Percentiles rank a stretch among this genome's conserved stretches.
phyloP scores from a whole-genome alignment of 2,113 vertebrate species.

The Castor canadensis region DNA sequence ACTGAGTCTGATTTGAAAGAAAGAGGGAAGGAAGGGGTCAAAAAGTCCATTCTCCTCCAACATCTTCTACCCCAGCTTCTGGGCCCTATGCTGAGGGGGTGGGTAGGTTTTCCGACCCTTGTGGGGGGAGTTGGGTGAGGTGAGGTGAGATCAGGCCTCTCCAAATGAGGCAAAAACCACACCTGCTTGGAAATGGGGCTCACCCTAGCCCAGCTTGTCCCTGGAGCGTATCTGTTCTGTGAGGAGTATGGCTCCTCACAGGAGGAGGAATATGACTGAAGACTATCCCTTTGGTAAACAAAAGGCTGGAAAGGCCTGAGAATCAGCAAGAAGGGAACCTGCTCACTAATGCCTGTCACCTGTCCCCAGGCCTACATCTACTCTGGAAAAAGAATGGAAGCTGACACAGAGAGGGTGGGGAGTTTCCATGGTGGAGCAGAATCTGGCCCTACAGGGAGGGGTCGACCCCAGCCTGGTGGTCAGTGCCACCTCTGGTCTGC shows the following conservation, averaged over 20 bases:
- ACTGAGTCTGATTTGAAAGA: neutral
- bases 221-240: neutral
- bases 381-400: neutral
- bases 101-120: too few species aligned
- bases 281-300: neutral
- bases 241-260: neutral
- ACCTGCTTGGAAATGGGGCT: neutral
- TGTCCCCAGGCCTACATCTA: neutral
- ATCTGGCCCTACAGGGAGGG: neutral
- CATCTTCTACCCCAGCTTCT: neutral
- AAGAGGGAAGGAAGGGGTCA: neutral
- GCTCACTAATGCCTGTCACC: neutral
- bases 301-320: neutral
- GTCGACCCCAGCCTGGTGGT: neutral
- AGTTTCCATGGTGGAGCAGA: neutral
- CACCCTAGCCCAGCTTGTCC: neutral
- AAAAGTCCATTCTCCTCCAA: neutral
- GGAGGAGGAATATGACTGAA: neutral
- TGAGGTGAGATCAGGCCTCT: fast-evolving
- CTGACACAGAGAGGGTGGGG: too few species aligned
- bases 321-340: neutral
- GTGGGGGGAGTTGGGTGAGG: neutral
- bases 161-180: neutral
- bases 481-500: neutral
- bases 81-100: neutral